These are phyloP conservation scores for Dolichotis patagonum DNA, from an alignment of 2,113 vertebrate genomes.

Conservation along the genomic window DNA sequence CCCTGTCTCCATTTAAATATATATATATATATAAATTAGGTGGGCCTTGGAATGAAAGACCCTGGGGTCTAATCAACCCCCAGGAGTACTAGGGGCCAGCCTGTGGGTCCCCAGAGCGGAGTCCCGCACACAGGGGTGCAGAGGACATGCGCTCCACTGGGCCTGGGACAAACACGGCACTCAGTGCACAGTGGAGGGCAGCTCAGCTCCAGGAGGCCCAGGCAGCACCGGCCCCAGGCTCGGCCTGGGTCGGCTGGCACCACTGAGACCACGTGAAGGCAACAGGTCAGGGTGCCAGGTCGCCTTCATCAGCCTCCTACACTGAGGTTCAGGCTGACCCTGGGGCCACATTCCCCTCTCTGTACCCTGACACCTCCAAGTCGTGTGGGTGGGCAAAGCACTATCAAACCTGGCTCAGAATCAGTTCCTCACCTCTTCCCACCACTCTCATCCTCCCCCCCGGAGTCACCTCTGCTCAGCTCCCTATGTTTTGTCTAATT, in stretches of 20 bases:
- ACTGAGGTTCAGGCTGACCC: background rate
- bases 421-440: background rate
- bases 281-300: background rate
- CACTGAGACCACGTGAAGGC: background rate
- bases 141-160: accelerated
- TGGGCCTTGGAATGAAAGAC: background rate
- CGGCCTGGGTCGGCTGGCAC: background rate
- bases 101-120: too few relatives aligned
- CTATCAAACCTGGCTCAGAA: too few relatives aligned
- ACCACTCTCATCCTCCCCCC: background rate
- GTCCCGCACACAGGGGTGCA: background rate
- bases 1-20: background rate
- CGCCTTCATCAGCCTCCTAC: background rate
- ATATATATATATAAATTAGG: background rate
- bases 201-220: background rate
- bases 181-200: too few relatives aligned
- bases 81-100: background rate
- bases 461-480: background rate
- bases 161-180: background rate
- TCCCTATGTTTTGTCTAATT: background rate
- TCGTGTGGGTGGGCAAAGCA: background rate
- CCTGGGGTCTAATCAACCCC: background rate
- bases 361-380: background rate
- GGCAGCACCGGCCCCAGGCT: background rate
- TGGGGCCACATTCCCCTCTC: accelerated